Evolutionary conservation across 2,113 vertebrate species (phyloP).

Genomic region (Balaenoptera acutorostrata): DNA sequence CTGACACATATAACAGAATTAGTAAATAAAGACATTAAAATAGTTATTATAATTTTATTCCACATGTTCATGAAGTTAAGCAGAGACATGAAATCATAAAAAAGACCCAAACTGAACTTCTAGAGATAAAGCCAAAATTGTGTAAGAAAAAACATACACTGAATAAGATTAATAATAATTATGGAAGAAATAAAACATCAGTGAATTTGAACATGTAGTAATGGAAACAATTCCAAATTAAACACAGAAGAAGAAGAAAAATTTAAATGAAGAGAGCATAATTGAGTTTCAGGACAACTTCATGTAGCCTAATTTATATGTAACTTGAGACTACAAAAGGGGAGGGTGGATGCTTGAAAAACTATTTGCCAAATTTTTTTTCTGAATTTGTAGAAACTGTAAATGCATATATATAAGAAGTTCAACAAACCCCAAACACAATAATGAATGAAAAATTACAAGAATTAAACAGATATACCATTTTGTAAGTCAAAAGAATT

Average conservation of each 20-base stretch:
- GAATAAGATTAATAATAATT: background rate
- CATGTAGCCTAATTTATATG: background rate
- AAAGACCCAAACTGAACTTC: background rate
- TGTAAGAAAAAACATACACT: background rate
- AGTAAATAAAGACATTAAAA: background rate
- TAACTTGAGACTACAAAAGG: background rate
- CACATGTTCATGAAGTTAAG: background rate
- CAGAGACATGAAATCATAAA: background rate
- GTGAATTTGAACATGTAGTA: background rate
- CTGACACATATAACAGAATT: background rate
- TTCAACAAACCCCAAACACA: background rate
- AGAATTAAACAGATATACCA: background rate
- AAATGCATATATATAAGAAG: background rate
- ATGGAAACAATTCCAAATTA: background rate
- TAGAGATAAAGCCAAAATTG: background rate
- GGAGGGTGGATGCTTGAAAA: background rate
- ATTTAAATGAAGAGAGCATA: background rate
- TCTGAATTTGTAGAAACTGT: background rate
- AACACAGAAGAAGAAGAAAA: background rate
- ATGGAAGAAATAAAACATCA: background rate
- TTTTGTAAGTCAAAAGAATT: background rate
- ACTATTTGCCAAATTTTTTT: background rate
- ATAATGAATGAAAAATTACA: background rate
- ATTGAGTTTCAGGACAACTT: background rate
- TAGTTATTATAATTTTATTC: background rate